Conservation (phyloP, 1,140 invertebrate genomes). For the Reticulitermes speratus region DNA sequence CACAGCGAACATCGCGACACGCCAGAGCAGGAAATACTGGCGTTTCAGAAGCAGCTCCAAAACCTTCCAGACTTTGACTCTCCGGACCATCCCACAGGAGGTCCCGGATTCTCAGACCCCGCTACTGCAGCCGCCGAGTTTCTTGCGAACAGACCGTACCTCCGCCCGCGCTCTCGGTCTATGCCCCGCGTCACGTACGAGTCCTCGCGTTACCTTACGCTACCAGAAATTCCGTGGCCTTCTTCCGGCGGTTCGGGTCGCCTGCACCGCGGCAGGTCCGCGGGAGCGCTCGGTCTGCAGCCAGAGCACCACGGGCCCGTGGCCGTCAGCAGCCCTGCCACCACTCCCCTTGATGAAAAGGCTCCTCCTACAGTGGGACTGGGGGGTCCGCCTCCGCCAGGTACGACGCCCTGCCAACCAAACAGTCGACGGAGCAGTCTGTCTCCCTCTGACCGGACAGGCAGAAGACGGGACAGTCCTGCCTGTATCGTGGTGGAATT, state of each 20-base stretch:
- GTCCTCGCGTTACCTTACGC: slow-evolving; percentile 46
- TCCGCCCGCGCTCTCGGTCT: slow-evolving; percentile 51
- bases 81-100: slow-evolving; percentile 39
- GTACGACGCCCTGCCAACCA: slow-evolving; percentile 34
- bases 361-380: not conserved
- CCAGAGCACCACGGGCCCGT: not conserved
- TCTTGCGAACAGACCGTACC: slow-evolving; percentile 40
- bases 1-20: slow-evolving; percentile 40
- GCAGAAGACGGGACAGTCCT: slow-evolving; percentile 44
- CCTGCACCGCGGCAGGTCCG: slow-evolving; percentile 43
- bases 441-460: slow-evolving; percentile 47
- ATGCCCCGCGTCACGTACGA: slow-evolving; percentile 55
- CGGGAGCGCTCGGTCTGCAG: slow-evolving; percentile 37
- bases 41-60: slow-evolving; percentile 55
- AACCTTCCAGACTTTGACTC: slow-evolving; percentile 54
- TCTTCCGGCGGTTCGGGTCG: slow-evolving; percentile 37
- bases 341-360: slow-evolving; percentile 26
- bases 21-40: slow-evolving; percentile 53
- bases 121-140: slow-evolving; percentile 41
- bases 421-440: slow-evolving; percentile 46
- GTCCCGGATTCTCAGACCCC: slow-evolving; percentile 32
- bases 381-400: not conserved
- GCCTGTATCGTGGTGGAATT: slow-evolving; percentile 45
- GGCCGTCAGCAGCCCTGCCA: not conserved
- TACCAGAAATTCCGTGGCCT: slow-evolving; percentile 40